Conservation (phyloP, 2,797 vertebrate genomes). For the Sebastes reedi region DNA sequence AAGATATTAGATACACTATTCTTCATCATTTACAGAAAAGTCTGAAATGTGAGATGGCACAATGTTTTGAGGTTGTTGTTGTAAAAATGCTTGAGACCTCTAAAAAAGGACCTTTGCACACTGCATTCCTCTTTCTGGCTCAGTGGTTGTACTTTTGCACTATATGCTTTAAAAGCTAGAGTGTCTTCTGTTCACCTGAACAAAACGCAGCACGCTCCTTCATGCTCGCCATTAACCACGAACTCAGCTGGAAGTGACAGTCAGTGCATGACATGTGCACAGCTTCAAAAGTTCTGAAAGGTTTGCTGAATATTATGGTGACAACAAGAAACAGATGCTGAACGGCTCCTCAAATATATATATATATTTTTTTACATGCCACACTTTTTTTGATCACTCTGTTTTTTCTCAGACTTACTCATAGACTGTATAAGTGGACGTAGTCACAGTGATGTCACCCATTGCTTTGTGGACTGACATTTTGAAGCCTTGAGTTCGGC, state of each 20-base stretch:
- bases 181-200: constrained; percentile 29
- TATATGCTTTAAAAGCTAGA: constrained; percentile 39
- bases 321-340: background rate
- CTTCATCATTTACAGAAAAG: background rate
- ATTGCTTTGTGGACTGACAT: no score
- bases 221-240: constrained; percentile 22
- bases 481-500: no score
- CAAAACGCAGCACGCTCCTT: constrained; percentile 6
- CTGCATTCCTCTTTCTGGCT: constrained; percentile 30
- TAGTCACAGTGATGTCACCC: no score
- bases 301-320: background rate
- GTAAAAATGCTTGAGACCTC: background rate
- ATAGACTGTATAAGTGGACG: no score
- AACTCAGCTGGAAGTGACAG: constrained; percentile 19
- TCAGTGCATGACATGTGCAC: background rate
- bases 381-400: background rate
- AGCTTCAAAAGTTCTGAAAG: background rate
- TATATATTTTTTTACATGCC: background rate
- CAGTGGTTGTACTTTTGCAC: constrained; percentile 45
- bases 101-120: constrained; percentile 26
- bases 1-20: background rate
- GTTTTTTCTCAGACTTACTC: background rate
- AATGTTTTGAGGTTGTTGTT: constrained; percentile 5
- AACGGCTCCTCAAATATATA: background rate
- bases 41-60: background rate